Conservation (phyloP, 2,113 vertebrate species). For the Pomatorhinus ruficollis region DNA sequence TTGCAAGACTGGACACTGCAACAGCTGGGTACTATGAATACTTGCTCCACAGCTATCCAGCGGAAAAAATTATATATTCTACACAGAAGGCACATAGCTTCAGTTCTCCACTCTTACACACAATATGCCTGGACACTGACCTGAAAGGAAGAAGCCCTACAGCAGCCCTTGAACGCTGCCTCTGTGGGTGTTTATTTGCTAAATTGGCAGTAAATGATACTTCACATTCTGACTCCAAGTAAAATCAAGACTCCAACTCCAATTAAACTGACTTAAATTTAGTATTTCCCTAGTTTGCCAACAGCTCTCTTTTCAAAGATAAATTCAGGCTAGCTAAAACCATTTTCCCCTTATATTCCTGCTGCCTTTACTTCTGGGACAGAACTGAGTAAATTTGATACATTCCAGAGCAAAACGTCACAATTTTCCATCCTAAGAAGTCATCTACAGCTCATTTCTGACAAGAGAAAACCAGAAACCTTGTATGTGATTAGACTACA, state of each 20-base stretch:
- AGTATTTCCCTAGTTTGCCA: background rate
- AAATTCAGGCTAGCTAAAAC: background rate
- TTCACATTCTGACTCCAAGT: background rate
- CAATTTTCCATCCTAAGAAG: background rate
- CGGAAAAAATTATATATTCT: accelerated
- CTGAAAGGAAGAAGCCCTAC: background rate
- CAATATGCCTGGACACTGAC: background rate
- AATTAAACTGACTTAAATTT: background rate
- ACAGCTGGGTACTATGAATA: background rate
- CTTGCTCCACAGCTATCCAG: background rate
- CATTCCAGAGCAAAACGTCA: background rate
- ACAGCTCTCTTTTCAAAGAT: background rate
- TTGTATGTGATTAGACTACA: background rate
- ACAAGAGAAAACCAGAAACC: background rate
- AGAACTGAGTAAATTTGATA: background rate
- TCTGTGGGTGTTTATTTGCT: background rate
- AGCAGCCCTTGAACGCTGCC: background rate
- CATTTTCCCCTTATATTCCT: background rate
- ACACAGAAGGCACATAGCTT: background rate
- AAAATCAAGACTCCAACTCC: background rate
- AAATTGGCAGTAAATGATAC: background rate
- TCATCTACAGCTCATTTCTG: background rate
- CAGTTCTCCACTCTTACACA: background rate
- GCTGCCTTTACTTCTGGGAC: background rate
- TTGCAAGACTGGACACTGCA: background rate